phyloP scores from a whole-genome alignment of 2,797 vertebrate genomes.

The Ataeniobius toweri region DNA sequence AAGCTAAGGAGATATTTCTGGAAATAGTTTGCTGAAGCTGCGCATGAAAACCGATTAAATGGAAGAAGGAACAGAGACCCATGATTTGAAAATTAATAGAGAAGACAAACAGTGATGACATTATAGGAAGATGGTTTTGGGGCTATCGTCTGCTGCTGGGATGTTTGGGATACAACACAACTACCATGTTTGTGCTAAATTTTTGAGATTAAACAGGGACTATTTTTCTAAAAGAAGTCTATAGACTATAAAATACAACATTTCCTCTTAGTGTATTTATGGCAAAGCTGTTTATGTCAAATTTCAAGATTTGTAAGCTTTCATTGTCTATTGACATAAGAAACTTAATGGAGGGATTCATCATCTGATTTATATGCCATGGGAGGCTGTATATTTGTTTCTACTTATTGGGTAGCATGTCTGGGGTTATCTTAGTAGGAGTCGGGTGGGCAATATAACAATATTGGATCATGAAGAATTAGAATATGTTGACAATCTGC shows the following conservation, averaged over 20 bases:
- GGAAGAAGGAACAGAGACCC: not conserved
- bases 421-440: not conserved
- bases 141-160: too few species aligned
- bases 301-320: not conserved
- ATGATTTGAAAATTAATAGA: not conserved
- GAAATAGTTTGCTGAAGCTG: not conserved
- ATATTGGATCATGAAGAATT: not conserved
- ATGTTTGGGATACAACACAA: not conserved
- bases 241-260: not conserved
- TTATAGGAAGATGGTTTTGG: too few species aligned
- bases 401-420: not conserved
- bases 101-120: not conserved
- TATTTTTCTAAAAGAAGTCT: not conserved
- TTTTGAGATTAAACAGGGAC: not conserved
- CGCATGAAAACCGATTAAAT: not conserved
- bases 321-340: not conserved
- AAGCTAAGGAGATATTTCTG: not conserved
- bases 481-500: not conserved
- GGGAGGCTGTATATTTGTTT: not conserved
- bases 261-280: not conserved
- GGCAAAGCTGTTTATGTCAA: not conserved
- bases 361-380: not conserved
- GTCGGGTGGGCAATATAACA: not conserved
- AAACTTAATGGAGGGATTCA: not conserved
- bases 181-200: not conserved